Evolutionary conservation across 2,797 vertebrate species (phyloP).

Genomic region (Rhincodon typus): DNA sequence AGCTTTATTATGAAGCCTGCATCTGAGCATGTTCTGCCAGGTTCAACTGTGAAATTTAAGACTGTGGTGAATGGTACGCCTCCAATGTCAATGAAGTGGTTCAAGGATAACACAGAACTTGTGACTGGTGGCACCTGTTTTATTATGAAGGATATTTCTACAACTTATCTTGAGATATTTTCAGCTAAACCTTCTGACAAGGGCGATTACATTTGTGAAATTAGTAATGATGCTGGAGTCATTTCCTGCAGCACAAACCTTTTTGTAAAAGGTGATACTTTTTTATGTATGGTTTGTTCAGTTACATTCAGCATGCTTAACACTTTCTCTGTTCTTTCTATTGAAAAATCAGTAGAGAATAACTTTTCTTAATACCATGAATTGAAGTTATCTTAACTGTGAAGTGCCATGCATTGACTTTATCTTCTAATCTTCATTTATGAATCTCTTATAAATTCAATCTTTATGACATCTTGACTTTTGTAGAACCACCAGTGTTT

Average conservation of each 20-base stretch:
- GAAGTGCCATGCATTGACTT: not conserved
- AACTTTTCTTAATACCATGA: not conserved
- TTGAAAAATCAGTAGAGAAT: not conserved
- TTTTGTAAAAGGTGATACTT: constrained; percentile 83
- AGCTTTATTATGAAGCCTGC: constrained; percentile 80
- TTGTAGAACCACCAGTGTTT: constrained; percentile 96
- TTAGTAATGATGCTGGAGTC: constrained; percentile 93
- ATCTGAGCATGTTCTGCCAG: constrained; percentile 77
- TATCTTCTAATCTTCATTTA: constrained; percentile 40
- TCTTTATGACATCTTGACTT: constrained; percentile 50
- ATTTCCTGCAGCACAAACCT: constrained; percentile 78
- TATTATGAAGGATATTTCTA: constrained; percentile 77
- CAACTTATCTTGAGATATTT: constrained; percentile 87
- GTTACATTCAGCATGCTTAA: not conserved
- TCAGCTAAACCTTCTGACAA: constrained; percentile 75
- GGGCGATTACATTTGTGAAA: constrained; percentile 85
- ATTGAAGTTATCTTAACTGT: not conserved
- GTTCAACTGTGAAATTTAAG: constrained; percentile 83
- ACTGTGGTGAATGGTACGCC: constrained; percentile 83
- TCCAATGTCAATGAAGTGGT: constrained; percentile 92
- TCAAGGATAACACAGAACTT: constrained; percentile 86
- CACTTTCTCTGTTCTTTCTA: not conserved
- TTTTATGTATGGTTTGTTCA: constrained; percentile 41
- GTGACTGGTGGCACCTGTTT: constrained; percentile 84
- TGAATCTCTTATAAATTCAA: constrained; percentile 40